Percentiles rank a stretch among this genome's conserved stretches.
Conservation (phyloP, 2,113 vertebrate genomes). For the Aegithalos caudatus region DNA sequence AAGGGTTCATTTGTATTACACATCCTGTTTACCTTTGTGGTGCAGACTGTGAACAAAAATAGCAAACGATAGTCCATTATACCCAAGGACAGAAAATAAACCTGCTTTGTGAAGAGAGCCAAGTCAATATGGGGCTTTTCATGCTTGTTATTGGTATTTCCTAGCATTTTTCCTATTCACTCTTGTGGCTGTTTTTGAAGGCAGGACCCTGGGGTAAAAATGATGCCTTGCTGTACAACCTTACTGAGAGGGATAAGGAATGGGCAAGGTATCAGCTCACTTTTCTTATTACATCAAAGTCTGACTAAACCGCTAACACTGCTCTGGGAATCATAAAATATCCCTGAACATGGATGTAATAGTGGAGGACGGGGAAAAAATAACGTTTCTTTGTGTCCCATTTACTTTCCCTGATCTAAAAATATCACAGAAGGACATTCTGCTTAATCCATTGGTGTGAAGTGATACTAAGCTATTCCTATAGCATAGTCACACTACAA, state of each 20-base stretch:
- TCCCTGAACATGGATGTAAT: rapidly evolving
- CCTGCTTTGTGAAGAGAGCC: background rate
- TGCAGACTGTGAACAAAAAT: background rate
- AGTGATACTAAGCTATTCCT: background rate
- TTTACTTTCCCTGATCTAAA: background rate
- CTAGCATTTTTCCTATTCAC: background rate
- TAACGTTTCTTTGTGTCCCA: rapidly evolving
- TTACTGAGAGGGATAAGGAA: background rate
- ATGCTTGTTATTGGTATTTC: background rate
- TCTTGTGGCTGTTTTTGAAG: background rate
- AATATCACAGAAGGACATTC: background rate
- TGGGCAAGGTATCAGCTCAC: background rate
- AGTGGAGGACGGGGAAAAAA: background rate
- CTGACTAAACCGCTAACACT: background rate
- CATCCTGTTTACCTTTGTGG: background rate
- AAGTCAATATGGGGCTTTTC: background rate
- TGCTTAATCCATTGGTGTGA: background rate
- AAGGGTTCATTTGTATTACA: background rate
- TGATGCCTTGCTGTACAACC: background rate
- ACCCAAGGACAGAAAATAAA: background rate
- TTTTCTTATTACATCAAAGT: background rate
- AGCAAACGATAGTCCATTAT: background rate
- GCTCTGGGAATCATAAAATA: background rate
- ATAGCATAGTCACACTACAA: background rate
- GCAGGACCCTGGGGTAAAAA: background rate